A percentile compares a stretch with the other conserved stretches of the same genome.
phyloP scores from a whole-genome alignment of 2,113 vertebrate species.

The Panthera tigris region DNA sequence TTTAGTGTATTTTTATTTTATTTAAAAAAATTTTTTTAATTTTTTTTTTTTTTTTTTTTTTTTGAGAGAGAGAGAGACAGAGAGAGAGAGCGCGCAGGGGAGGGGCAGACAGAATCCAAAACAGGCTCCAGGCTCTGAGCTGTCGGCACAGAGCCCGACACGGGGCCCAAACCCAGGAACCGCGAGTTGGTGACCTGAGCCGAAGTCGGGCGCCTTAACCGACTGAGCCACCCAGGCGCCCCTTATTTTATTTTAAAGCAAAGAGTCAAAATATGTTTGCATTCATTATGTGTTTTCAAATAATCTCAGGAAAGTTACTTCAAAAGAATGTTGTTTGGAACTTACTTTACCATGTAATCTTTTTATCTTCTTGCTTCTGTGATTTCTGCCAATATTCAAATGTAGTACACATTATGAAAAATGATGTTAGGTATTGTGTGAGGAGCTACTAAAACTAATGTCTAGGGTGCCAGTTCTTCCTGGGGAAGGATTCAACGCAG shows the following conservation, averaged over 20 bases:
- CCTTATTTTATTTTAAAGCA: not conserved
- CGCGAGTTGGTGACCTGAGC: too few species aligned
- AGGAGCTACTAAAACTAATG: not conserved
- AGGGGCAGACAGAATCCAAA: too few species aligned
- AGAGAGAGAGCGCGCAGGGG: rapidly evolving
- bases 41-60: too few species aligned
- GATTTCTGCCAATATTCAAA: not conserved
- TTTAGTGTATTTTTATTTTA: not conserved
- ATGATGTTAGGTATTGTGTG: not conserved
- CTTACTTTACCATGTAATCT: not conserved
- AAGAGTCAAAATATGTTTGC: not conserved
- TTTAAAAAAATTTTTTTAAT: not conserved
- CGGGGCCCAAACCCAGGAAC: too few species aligned
- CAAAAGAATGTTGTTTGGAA: not conserved
- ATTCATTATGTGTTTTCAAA: not conserved
- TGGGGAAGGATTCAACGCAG: not conserved
- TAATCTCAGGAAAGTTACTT: slow-evolving; percentile 4
- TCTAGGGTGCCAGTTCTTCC: not conserved
- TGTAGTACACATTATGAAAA: not conserved
- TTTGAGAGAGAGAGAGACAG: too few species aligned
- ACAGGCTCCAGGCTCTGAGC: too few species aligned
- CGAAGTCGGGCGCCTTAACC: too few species aligned
- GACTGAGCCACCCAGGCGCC: too few species aligned
- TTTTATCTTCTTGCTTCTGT: not conserved
- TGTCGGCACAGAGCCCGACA: too few species aligned